phyloP scores from a whole-genome alignment of 2,113 vertebrate species.

The Jacana jacana region DNA sequence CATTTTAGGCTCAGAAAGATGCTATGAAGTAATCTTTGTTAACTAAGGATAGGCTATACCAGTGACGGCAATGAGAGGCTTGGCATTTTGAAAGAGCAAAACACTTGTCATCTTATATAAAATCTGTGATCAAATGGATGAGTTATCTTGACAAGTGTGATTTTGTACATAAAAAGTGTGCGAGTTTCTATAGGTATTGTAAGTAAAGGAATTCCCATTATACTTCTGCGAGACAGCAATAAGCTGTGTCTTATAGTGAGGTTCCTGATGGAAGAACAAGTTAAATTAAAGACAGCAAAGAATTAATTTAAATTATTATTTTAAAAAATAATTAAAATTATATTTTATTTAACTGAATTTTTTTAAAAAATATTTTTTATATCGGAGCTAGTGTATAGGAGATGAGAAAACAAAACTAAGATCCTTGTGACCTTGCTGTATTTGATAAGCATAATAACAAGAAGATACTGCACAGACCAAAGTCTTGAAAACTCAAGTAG shows the following conservation, averaged over 20 bases:
- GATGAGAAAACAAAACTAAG: not conserved
- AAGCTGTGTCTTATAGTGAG: not conserved
- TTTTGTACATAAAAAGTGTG: not conserved
- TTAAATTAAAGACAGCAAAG: not conserved
- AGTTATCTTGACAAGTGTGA: not conserved
- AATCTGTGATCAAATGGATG: not conserved
- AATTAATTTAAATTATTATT: not conserved
- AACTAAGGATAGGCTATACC: not conserved
- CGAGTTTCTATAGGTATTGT: not conserved
- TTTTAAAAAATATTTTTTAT: too few species aligned
- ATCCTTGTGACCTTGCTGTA: not conserved
- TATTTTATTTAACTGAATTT: too few species aligned
- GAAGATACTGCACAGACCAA: not conserved
- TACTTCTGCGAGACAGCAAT: not conserved
- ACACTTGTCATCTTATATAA: not conserved
- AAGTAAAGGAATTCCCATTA: fast-evolving
- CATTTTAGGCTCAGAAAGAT: not conserved
- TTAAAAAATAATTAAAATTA: too few species aligned
- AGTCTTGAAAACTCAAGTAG: not conserved
- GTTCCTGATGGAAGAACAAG: not conserved
- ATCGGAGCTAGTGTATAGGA: not conserved
- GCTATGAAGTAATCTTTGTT: not conserved
- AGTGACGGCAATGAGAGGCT: not conserved
- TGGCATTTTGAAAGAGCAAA: not conserved
- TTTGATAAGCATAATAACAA: not conserved